Percentiles rank a stretch among this genome's conserved stretches.
Evolutionary conservation across 2,113 vertebrate genomes (phyloP).

Genomic region (Anarhynchus alexandrinus): DNA sequence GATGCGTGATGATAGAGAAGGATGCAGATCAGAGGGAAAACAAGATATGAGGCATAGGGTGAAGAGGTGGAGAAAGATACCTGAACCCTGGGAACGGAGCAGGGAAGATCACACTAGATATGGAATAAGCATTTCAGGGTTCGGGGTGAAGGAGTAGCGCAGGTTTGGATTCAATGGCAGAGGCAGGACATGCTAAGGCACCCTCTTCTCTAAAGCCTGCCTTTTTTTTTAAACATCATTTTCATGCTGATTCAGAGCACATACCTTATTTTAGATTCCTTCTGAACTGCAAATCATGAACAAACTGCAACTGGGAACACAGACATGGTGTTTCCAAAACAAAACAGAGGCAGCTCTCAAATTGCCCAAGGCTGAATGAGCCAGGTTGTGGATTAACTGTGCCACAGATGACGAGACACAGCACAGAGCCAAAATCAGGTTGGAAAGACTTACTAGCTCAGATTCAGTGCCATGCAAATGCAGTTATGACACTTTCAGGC

Average conservation of each 20-base stretch:
- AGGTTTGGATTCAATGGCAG: neutral
- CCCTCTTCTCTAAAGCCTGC: neutral
- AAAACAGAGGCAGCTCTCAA: conserved; percentile 8
- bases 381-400: conserved; percentile 32
- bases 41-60: neutral
- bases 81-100: neutral
- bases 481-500: neutral
- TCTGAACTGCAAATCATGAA: neutral
- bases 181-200: neutral
- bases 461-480: neutral
- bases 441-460: conserved; percentile 12
- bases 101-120: neutral
- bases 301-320: neutral
- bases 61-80: neutral
- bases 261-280: neutral
- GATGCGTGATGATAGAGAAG: neutral
- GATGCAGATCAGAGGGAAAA: neutral
- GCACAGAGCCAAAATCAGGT: neutral
- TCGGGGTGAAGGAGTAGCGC: neutral
- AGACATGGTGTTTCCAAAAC: conserved; percentile 14
- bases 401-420: neutral
- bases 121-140: neutral
- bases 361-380: neutral
- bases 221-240: neutral
- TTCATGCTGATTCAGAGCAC: neutral